Base-by-base conservation (phyloP, 37 sponge, comb jelly and placozoan genomes). In the Lycopodina hypogea region DNA sequence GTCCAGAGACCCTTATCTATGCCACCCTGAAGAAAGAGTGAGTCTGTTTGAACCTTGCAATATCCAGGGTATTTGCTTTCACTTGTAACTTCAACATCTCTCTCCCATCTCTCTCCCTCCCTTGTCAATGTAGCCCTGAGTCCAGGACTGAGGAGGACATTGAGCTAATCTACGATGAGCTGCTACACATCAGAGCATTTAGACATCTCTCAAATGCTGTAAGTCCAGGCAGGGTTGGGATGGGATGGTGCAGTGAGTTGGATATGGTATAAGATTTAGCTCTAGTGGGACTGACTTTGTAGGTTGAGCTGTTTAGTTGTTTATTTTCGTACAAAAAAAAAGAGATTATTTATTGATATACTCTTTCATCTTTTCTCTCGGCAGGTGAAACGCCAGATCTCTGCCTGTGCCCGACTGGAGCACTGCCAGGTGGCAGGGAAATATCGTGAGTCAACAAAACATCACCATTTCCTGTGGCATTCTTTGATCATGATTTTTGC, bases 171-270 rank as follows among this genome's bases (percentile, higher is more conserved):
- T 93, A 85, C 62, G 94, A 93, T 32, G 94, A 93, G 56, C 58
- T 93, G 28, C 35, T 93, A 30, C 83, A 93, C 76, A 73, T 93
- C 1, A 80, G 90, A 58, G 90, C 94, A 24, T 77, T 93, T 53
- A 77, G 88, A 3, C 90, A 93, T 67, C 81, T 93, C 38, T 86
- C 94, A 33, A 83, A 87, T 69, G 87, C 94, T 48, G 89, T 90
- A 52, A 90, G 86, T 81, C 48, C n/a, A n/a, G n/a, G n/a, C n/a
- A n/a, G n/a, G n/a, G n/a, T n/a, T n/a, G 9, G 48, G 48, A 9
- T 45, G 48, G 48, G 9, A 9, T 45, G 48, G 48, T 45, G 48
- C 28, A 51, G 6, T 51, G 55, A 18, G 11, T 4, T 51, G 19
- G 24, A 51, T 12, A 6, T 12, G 17, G 12, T 42, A 50, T 48